Evolutionary conservation across 2,888 invertebrate genomes (phyloP), one percentile per base, ranked within the genome.

Genomic region (Girardia tigrina): DNA sequence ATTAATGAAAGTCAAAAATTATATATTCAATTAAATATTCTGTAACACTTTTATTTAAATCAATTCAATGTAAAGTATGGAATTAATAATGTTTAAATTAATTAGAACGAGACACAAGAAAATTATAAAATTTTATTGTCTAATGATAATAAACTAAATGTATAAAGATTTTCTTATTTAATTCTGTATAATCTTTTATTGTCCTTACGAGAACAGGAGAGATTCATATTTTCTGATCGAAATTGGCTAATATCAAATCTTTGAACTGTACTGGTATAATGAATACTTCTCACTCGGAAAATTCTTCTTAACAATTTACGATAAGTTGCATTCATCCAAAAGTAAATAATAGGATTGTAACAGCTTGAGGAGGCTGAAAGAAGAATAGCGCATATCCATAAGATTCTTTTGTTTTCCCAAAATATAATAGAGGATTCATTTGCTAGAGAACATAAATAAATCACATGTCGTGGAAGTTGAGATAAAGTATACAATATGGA

Each of bases 301-400:
- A 72, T 26, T 20, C 72, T 28, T n/a, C 26, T 16, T 26, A 28
- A 72, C 8, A 72, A 29, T 72, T 28, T 26, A 20, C 72, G 72
- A 72, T 72, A 28, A n/a, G 26, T 72, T n/a, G 72, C 12, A n/a
- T 72, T 72, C 72, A 72, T 72, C 72, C 72, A 72, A 29, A 29
- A 26, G 27, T 72, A 72, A 26, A 72, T 72, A 29, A 72, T 28
- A 6, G 72, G 72, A 26, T 72, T 72, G 27, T 72, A 72, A 29
- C 72, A 72, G 8, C 28, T 28, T 8, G 72, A 72, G n/a, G 72
- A 72, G 6, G 29, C 72, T 26, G 72, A 72, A 20, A 72, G 29
- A 36, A 36, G 36, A 36, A 36, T 36, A 12, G 16, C 36, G 16
- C 12, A 36, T 8, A 36, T 16, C 36, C 36, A 36, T 36, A 36